Conservation (phyloP, 2,113 vertebrate species). For the Rhabdornis inornatus region DNA sequence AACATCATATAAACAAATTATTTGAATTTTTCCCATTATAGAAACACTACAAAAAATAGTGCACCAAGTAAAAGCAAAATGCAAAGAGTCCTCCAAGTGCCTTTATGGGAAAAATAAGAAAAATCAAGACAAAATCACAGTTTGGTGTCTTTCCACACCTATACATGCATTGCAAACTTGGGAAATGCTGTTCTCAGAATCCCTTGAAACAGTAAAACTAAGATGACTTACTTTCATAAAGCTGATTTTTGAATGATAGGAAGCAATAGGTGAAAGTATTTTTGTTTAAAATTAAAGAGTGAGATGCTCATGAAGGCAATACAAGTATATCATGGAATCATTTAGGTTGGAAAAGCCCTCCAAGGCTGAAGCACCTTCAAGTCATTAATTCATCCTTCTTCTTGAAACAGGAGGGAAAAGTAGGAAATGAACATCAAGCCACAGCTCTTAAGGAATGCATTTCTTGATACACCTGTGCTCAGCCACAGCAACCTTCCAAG, state of each 20-base stretch:
- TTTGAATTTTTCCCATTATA: not conserved
- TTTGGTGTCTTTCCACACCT: not conserved
- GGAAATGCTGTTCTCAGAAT: not conserved
- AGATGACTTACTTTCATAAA: not conserved
- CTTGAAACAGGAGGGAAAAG: not conserved
- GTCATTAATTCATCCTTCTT: not conserved
- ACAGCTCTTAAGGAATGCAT: not conserved
- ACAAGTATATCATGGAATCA: not conserved
- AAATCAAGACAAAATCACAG: not conserved
- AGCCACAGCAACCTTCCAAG: not conserved
- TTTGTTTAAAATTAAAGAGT: not conserved
- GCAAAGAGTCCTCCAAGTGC: not conserved
- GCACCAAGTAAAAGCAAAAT: not conserved
- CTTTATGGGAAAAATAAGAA: not conserved
- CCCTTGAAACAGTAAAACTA: not conserved
- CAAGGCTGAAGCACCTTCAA: not conserved
- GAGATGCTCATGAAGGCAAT: not conserved
- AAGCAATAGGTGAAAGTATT: not conserved
- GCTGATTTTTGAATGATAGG: not conserved
- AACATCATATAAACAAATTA: not conserved
- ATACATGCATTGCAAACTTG: not conserved
- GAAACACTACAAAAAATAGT: not conserved
- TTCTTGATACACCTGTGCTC: not conserved
- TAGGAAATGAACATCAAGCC: rapidly evolving
- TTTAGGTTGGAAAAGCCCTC: not conserved